Base-by-base conservation (phyloP, 2,888 invertebrate genomes). In the Drosophila demipolita region DNA sequence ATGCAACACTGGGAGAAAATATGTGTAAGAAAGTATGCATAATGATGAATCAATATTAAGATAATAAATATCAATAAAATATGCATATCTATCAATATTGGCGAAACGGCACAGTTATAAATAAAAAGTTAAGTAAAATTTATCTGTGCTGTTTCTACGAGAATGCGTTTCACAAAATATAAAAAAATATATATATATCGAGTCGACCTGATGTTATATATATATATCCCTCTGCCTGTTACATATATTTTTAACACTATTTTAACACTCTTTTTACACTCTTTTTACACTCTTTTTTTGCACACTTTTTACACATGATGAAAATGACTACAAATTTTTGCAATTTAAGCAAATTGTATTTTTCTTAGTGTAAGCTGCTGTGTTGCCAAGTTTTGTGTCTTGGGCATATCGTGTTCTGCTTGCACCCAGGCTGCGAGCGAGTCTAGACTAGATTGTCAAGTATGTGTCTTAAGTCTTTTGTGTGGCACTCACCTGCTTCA, bases 401-500 rank as follows among this genome's bases (percentile, higher is more conserved):
- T 12, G 6, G 20, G 54, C 54, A 17, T 26, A 54, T 17, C 36
- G 23, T 8, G 45, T 45, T 23, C 45, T 45, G 45, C 23, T 17
- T 17, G 20, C 17, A 11, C 8, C n/a, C n/a, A 15, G 36, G 6
- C 36, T 54, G 0, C 50, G n/a, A 15, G 57, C 54, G 9, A 58
- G 11, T 17, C 32, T 20, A 36, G 67, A 53, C 20, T 20, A 7
- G 36, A 26, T 26, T 65, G 9, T 60, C 68, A 79, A 63, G 81
- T 81, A 82, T 73, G 89, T 87, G 82, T 70, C 83, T 87, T 84
- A 66, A 75, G 73, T 78, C 76, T 68, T 80, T 72, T 61, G 72
- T 62, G 61, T 53, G 32, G 57, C 53, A 76, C 91, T 92, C 93
- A 96, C 96, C 94, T 96, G 95, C 93, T 95, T 95, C 73, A 96